Evolutionary conservation across 2,797 vertebrate species (phyloP).

Genomic region (Sebastes diaconus): DNA sequence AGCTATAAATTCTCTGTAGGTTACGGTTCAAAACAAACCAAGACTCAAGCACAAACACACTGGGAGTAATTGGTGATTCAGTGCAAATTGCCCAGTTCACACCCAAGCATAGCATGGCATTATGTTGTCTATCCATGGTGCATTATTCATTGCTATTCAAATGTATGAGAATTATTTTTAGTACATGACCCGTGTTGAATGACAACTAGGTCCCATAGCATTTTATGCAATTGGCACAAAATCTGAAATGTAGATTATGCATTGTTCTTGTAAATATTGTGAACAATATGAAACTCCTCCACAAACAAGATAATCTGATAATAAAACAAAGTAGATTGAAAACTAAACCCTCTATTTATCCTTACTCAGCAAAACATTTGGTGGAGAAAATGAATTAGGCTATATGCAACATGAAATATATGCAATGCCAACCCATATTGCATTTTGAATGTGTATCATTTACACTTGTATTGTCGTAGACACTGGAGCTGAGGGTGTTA

Average conservation of each 20-base stretch:
- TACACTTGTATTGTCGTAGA: neutral
- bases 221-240: constrained; percentile 5
- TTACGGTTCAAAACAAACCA: constrained; percentile 25
- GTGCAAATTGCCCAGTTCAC: constrained; percentile 53
- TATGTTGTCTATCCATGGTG: constrained; percentile 25
- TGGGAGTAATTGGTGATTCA: constrained; percentile 42
- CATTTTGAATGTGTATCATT: neutral
- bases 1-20: constrained; percentile 33
- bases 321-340: neutral
- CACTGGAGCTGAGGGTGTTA: neutral
- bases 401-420: neutral
- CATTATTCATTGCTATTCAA: constrained; percentile 58
- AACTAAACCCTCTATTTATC: neutral
- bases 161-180: constrained; percentile 43
- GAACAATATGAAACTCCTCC: neutral
- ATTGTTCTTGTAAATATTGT: constrained; percentile 14
- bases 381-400: neutral
- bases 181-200: neutral
- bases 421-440: rapidly evolving
- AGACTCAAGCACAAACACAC: constrained; percentile 16
- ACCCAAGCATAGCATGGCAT: constrained; percentile 28
- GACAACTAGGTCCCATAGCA: constrained; percentile 3
- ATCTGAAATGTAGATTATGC: constrained; percentile 29
- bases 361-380: neutral
- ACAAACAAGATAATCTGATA: neutral